Conservation (phyloP, 2,797 vertebrate species). For the Tragelaphus eurycerus region DNA sequence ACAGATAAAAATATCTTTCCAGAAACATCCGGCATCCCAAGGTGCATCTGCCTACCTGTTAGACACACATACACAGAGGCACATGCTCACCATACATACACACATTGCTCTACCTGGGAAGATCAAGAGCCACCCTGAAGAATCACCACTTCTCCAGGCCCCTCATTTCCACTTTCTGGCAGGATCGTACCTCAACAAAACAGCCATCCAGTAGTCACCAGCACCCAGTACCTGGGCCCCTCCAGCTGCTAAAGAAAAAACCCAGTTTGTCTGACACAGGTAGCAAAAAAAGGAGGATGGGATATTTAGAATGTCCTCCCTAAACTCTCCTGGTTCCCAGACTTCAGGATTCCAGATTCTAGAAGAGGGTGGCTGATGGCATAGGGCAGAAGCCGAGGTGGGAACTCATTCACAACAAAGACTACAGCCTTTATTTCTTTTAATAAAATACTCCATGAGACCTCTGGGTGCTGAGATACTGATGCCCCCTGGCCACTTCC, state of each 20-base stretch:
- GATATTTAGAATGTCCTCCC: background rate
- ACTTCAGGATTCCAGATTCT: background rate
- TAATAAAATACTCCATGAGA: background rate
- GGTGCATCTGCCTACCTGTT: fast-evolving
- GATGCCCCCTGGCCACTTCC: background rate
- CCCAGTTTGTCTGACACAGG: background rate
- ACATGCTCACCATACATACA: background rate
- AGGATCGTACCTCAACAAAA: background rate
- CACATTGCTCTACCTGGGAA: background rate
- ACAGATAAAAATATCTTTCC: background rate
- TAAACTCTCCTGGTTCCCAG: background rate
- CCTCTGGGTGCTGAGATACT: background rate
- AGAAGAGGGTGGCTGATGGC: background rate
- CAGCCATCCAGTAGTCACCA: background rate
- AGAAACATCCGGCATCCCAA: background rate
- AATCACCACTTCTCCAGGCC: background rate
- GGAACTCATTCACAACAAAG: background rate
- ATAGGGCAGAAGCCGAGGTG: background rate
- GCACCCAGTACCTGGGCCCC: too few species aligned
- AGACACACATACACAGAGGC: background rate
- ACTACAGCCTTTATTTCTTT: background rate
- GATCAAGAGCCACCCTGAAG: background rate
- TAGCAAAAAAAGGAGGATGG: background rate
- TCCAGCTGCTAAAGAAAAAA: background rate
- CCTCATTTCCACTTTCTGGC: background rate